phyloP scores from a whole-genome alignment of 2,797 vertebrate genomes.

The Kryptolebias ocellatus region DNA sequence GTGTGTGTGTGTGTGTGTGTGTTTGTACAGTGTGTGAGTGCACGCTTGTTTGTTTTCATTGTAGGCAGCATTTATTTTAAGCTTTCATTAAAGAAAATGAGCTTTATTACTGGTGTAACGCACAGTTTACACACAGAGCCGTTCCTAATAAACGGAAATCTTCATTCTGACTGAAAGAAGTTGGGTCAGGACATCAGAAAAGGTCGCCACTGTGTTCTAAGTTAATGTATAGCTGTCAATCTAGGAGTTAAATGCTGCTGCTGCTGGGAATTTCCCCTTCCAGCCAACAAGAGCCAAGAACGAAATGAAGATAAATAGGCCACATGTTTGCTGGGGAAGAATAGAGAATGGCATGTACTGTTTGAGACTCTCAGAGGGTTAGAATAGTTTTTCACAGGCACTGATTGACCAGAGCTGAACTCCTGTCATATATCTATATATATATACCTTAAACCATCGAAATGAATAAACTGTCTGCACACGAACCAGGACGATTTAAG shows the following conservation, averaged over 20 bases:
- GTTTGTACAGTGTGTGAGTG: neutral
- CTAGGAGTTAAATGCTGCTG: slow-evolving; percentile 39
- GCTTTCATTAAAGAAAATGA: too few species aligned
- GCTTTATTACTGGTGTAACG: too few species aligned
- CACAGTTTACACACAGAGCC: neutral
- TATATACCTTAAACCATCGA: neutral
- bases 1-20: neutral
- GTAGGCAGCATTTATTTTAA: too few species aligned
- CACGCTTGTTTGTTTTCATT: too few species aligned
- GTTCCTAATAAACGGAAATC: accelerated
- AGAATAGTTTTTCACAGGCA: slow-evolving; percentile 23
- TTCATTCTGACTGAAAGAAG: neutral
- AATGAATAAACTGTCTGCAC: neutral
- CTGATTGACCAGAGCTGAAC: neutral
- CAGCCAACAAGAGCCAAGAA: slow-evolving; percentile 59
- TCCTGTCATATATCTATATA: neutral
- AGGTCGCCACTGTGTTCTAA: slow-evolving; percentile 6
- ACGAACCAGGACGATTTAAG: neutral
- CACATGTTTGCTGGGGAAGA: slow-evolving; percentile 56
- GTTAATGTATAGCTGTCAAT: slow-evolving; percentile 38
- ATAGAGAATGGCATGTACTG: slow-evolving; percentile 66
- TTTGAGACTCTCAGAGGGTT: slow-evolving; percentile 41
- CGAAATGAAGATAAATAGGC: slow-evolving; percentile 64
- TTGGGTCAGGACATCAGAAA: neutral
- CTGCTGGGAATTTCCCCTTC: slow-evolving; percentile 70